These are phyloP conservation scores for Apamea monoglypha DNA, from an alignment of 2,888 invertebrate genomes.

Conservation along the genomic window DNA sequence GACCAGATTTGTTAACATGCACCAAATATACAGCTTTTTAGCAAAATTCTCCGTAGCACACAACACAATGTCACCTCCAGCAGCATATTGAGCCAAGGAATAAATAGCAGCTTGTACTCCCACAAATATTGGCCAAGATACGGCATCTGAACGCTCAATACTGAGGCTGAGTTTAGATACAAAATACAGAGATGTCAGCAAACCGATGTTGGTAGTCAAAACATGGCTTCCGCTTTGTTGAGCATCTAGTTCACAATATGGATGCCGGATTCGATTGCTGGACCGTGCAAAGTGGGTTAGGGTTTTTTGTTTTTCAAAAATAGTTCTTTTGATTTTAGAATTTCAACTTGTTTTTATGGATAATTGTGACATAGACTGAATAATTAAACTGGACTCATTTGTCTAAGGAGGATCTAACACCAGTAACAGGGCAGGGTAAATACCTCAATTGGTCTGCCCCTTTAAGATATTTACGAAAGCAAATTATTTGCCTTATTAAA, in stretches of 20 bases:
- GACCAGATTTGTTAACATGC: constrained; percentile 25
- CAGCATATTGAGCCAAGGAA: constrained; percentile 14
- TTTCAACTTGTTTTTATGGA: not conserved
- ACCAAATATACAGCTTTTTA: not conserved
- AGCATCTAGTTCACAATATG: constrained; percentile 32
- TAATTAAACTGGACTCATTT: not conserved
- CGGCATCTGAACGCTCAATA: constrained; percentile 39
- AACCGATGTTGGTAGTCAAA: constrained; percentile 28
- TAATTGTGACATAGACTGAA: not conserved
- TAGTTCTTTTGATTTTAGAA: no score
- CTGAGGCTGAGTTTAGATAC: constrained; percentile 10
- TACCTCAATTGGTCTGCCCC: no score
- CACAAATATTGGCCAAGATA: constrained; percentile 39
- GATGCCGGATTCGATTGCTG: not conserved
- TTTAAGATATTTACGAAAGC: not conserved
- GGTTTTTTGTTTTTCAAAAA: not conserved
- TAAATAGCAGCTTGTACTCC: constrained; percentile 13
- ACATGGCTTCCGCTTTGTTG: constrained; percentile 12
- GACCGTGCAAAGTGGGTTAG: not conserved
- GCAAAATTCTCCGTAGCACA: not conserved
- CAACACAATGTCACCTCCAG: not conserved
- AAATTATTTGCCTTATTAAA: not conserved
- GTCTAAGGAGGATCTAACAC: not conserved
- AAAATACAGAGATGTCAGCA: constrained; percentile 18
- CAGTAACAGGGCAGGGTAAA: not conserved